A percentile compares a stretch with the other conserved stretches of the same genome.
Evolutionary conservation across 1,140 invertebrate genomes (phyloP).

Genomic region (Helicoverpa armigera): DNA sequence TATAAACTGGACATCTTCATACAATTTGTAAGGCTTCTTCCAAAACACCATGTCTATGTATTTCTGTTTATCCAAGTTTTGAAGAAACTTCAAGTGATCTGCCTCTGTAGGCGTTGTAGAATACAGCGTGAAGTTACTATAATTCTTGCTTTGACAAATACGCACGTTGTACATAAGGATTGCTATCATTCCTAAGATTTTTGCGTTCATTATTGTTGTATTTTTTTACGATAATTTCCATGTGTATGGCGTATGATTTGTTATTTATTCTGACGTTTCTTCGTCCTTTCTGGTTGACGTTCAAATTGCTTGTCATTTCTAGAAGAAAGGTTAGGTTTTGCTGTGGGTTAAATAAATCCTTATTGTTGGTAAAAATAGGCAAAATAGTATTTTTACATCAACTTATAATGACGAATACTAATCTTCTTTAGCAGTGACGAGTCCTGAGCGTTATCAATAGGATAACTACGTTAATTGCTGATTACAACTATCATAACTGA

Average conservation of each 20-base stretch:
- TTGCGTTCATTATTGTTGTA: slow-evolving; percentile 50
- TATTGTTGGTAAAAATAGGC: no score
- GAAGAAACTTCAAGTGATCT: slow-evolving; percentile 73
- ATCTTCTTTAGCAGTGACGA: no score
- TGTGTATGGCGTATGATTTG: background rate
- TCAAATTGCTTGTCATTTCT: background rate
- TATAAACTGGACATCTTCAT: slow-evolving; percentile 69
- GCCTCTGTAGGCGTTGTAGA: slow-evolving; percentile 60
- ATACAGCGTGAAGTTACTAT: slow-evolving; percentile 68
- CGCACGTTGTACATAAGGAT: slow-evolving; percentile 59
- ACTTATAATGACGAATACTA: no score
- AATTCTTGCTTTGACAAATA: slow-evolving; percentile 60
- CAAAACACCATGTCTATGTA: slow-evolving; percentile 75
- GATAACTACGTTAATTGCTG: no score
- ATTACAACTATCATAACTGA: no score
- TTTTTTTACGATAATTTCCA: slow-evolving; percentile 31
- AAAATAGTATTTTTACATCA: no score
- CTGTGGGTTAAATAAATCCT: background rate
- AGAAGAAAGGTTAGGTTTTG: background rate
- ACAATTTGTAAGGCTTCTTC: slow-evolving; percentile 70
- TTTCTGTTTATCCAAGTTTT: slow-evolving; percentile 67
- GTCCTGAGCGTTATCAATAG: no score
- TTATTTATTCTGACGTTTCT: slow-evolving; percentile 7
- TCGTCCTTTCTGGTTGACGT: background rate
- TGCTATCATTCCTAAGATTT: slow-evolving; percentile 52